Conservation (phyloP, 2,113 vertebrate genomes). For the Polypterus bichir region DNA sequence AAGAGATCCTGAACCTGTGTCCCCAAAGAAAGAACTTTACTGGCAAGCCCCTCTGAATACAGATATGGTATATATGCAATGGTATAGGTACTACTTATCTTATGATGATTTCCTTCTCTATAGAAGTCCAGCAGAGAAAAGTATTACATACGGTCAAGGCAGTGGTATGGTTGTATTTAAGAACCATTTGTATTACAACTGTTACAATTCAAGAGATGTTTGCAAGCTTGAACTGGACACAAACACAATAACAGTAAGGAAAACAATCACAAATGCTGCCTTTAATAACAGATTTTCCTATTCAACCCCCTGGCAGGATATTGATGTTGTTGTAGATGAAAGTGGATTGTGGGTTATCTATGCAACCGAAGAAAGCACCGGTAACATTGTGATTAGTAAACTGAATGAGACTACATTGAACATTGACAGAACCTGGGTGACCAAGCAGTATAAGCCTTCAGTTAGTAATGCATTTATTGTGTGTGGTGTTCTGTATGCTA, state of each 20-base stretch:
- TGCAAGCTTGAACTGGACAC: slow-evolving; percentile 32
- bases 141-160: slow-evolving; percentile 31
- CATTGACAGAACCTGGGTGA: slow-evolving; percentile 52
- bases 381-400: slow-evolving; percentile 57
- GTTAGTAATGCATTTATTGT: slow-evolving; percentile 56
- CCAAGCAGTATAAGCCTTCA: slow-evolving; percentile 23
- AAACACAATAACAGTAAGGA: slow-evolving; percentile 6
- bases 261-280: slow-evolving; percentile 27
- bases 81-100: slow-evolving; percentile 37
- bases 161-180: slow-evolving; percentile 40
- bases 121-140: fast-evolving
- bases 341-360: slow-evolving; percentile 61
- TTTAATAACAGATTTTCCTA: slow-evolving; percentile 51
- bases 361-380: slow-evolving; percentile 46
- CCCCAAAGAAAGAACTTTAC: slow-evolving; percentile 33
- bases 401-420: slow-evolving; percentile 52
- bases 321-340: slow-evolving; percentile 56
- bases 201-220: slow-evolving; percentile 16
- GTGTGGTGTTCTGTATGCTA: slow-evolving; percentile 55
- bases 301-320: slow-evolving; percentile 43
- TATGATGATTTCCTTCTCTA: slow-evolving; percentile 45
- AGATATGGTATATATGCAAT: slow-evolving; percentile 22
- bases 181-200: slow-evolving; percentile 41
- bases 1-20: slow-evolving; percentile 35
- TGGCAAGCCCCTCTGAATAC: slow-evolving; percentile 50